phyloP scores from a whole-genome alignment of 2,888 invertebrate species.

The Caenorhabditis sp. region DNA sequence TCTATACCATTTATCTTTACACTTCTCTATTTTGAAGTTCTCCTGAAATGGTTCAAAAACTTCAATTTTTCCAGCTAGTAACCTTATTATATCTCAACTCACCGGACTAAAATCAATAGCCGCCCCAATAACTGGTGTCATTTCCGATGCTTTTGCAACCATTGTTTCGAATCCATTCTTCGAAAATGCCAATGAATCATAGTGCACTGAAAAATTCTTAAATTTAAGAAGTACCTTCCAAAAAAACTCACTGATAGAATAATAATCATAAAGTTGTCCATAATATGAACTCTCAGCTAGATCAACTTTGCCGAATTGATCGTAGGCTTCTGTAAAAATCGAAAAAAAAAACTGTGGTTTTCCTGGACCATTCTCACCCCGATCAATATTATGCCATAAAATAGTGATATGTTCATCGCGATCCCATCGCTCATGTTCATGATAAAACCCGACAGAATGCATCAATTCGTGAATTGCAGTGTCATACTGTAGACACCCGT shows the following conservation, averaged over 20 bases:
- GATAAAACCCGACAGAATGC: constrained; percentile 70
- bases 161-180: constrained; percentile 66
- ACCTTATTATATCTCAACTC: too few relatives aligned
- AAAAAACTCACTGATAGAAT: constrained; percentile 40
- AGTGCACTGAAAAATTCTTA: constrained; percentile 58
- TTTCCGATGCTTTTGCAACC: constrained; percentile 63
- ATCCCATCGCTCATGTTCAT: constrained; percentile 71
- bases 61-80: too few relatives aligned
- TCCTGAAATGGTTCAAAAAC: too few relatives aligned
- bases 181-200: constrained; percentile 69
- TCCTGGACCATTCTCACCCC: too few relatives aligned
- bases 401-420: constrained; percentile 68
- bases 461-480: constrained; percentile 71
- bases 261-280: constrained; percentile 61
- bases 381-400: constrained; percentile 71
- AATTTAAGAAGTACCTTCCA: not conserved
- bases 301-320: constrained; percentile 71
- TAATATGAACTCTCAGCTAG: constrained; percentile 69
- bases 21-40: too few relatives aligned
- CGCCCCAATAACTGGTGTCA: constrained; percentile 69
- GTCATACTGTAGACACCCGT: constrained; percentile 70
- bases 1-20: too few relatives aligned
- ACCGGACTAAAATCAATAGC: constrained; percentile 69
- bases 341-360: too few relatives aligned
- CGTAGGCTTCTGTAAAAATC: constrained; percentile 70